phyloP scores from a whole-genome alignment of 2,797 vertebrate genomes.

The Schizopygopsis malacanthus region DNA sequence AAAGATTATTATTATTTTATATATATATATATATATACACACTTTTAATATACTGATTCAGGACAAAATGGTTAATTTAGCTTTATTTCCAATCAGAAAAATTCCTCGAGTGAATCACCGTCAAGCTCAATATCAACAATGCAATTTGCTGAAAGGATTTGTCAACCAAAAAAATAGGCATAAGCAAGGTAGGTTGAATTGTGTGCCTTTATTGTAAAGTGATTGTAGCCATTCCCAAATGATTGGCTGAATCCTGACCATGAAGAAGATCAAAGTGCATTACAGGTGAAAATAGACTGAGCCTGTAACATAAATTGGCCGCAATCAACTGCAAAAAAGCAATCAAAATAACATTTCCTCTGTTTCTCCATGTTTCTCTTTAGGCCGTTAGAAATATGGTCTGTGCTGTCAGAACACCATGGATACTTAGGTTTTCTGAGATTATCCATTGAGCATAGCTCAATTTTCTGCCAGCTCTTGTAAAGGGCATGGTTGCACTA shows the following conservation, averaged over 20 bases:
- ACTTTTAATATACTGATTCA: neutral
- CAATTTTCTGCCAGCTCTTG: slow-evolving; percentile 43
- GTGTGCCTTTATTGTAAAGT: neutral
- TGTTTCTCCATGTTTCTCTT: slow-evolving; percentile 20
- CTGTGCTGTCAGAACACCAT: slow-evolving; percentile 34
- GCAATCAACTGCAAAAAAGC: slow-evolving; percentile 40
- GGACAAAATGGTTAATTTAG: slow-evolving; percentile 24
- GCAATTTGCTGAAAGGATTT: slow-evolving; percentile 10
- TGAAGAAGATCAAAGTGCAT: slow-evolving; percentile 36
- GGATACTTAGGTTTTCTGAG: slow-evolving; percentile 37
- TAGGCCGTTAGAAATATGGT: slow-evolving; percentile 19
- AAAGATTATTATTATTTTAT: neutral
- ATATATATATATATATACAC: no score
- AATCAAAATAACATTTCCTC: slow-evolving; percentile 34
- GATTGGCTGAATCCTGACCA: neutral
- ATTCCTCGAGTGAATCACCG: neutral
- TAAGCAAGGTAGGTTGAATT: neutral
- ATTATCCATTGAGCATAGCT: slow-evolving; percentile 38
- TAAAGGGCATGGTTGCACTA: slow-evolving; percentile 31
- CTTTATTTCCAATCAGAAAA: slow-evolving; percentile 37
- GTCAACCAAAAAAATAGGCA: slow-evolving; percentile 8
- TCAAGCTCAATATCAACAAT: slow-evolving; percentile 22
- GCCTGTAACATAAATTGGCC: neutral
- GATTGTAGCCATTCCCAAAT: neutral
- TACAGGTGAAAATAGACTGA: slow-evolving; percentile 36